Conservation (phyloP, 35 echinoderm and acorn worm species). For the Stichopus chloronotus region DNA sequence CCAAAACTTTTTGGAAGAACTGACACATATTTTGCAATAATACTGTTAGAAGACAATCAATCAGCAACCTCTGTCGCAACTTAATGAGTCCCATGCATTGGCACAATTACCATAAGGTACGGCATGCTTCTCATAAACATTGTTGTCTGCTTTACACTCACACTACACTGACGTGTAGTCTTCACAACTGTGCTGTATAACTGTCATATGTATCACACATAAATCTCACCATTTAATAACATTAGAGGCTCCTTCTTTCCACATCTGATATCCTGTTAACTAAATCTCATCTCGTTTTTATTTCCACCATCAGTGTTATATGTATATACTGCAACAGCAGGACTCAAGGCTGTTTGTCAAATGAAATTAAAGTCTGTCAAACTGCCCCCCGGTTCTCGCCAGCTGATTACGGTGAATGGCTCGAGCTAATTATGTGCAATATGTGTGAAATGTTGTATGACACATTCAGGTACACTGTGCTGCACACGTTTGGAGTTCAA, state of each 20-base stretch:
- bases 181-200: neutral
- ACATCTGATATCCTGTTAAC: neutral
- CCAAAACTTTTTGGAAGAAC: too few species aligned
- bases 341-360: neutral
- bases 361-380: neutral
- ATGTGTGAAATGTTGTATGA: neutral
- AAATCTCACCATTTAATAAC: neutral
- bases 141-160: too few species aligned
- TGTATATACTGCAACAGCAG: neutral
- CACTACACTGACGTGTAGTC: too few species aligned
- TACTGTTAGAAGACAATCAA: too few species aligned
- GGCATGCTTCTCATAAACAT: too few species aligned
- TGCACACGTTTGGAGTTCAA: neutral
- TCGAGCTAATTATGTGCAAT: neutral
- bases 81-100: too few species aligned
- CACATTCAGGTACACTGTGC: neutral
- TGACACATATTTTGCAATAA: too few species aligned
- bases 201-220: neutral
- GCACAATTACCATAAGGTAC: too few species aligned
- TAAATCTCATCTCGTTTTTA: neutral
- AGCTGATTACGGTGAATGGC: neutral
- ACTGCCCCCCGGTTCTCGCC: neutral
- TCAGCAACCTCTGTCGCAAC: too few species aligned
- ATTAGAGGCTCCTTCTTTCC: neutral
- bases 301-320: neutral